Conservation (phyloP, 2,113 vertebrate species). For the Thunnus maccoyii region DNA sequence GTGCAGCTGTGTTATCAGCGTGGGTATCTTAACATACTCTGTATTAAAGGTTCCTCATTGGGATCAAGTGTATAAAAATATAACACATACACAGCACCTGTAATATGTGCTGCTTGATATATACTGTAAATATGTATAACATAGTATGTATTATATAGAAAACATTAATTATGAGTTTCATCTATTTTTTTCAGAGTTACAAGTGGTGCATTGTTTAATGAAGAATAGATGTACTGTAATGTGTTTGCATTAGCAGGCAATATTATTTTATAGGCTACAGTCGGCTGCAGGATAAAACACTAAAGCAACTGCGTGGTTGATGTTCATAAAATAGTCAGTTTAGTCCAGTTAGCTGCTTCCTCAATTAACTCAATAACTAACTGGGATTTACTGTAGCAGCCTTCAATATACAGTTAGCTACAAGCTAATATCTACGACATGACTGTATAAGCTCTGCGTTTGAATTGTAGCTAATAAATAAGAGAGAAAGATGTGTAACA, state of each 20-base stretch:
- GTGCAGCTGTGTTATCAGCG: neutral
- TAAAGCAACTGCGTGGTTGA: too few species aligned
- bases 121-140: neutral
- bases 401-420: neutral
- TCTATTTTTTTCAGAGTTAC: neutral
- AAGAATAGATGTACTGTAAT: neutral
- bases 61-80: neutral
- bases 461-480: neutral
- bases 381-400: neutral
- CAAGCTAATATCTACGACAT: neutral
- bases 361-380: neutral
- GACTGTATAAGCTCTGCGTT: neutral
- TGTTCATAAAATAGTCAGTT: too few species aligned
- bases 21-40: too few species aligned
- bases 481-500: neutral
- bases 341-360: neutral
- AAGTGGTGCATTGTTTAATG: neutral
- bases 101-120: neutral
- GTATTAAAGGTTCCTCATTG: too few species aligned
- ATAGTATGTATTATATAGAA: neutral
- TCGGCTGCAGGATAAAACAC: neutral
- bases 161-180: too few species aligned
- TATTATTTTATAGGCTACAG: neutral
- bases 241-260: neutral
- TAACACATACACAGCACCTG: too few species aligned